Base-by-base conservation (phyloP, 2,797 vertebrate genomes). In the Sebastes trivittatus region DNA sequence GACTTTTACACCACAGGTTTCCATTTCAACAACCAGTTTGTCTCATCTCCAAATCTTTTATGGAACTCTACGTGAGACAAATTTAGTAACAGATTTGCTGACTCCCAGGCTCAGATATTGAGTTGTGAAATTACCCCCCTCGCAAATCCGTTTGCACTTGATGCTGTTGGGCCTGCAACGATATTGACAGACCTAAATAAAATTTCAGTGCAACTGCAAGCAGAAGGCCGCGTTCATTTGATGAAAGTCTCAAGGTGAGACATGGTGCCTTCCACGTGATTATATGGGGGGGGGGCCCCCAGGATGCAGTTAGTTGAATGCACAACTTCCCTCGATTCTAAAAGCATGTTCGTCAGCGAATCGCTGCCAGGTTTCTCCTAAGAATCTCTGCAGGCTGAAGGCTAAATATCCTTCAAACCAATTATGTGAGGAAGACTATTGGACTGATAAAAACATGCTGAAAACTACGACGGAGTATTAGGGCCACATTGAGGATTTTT, bases 151-250 rank as follows among this genome's bases (percentile, higher is more conserved):
- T 83, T 76, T 84, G 75, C 34, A 42, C 63, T 73, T 32, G 60
- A 82, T 77, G 81, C 23, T 61, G 36, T 36, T 46, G 77, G 62
- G 67, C 70, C 61, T 70, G 32, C 70, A 80, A 77, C 6, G 20
- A 75, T 90, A 88, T 84, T 38, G 77, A 87, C 69, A 68, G 11
- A 68, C 66, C 78, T 71, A 65, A 81, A 86, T 72, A 69, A 38
- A 18, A 77, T 82, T 75, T 82, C 38, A 67, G 46, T 29, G 30
- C 32, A 67, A 52, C 30, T 25, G 62, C 58, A 72, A 75, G 71
- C 72, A 77, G 18, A 56, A 67, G 61, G 34, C 70, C 10, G 6
- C 2, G 5, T 34, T 75, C 13, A 7, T 5, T 52, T 64, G 8
- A 30, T 54, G 63, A 75, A 75, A 72, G 25, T n/a, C 74, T 86